Percentiles rank a stretch among this genome's conserved stretches.
Conservation (phyloP, 2,888 invertebrate species). For the Cremastinae sp. region DNA sequence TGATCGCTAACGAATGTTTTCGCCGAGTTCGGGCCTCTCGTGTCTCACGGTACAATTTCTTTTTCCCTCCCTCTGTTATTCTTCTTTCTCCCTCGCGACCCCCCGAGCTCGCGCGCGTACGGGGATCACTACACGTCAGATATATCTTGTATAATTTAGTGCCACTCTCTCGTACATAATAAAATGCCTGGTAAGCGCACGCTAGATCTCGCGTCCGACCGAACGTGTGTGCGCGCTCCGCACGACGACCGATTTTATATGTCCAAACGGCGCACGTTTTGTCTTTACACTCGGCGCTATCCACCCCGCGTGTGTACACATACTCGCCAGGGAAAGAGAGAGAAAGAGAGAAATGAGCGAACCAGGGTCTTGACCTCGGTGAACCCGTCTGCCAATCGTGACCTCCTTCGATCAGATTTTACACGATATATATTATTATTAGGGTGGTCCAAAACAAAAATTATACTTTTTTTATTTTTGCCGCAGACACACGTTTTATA, state of each 20-base stretch:
- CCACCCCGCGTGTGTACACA: background rate
- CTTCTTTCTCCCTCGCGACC: constrained; percentile 1
- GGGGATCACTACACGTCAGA: constrained; percentile 28
- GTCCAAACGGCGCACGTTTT: constrained; percentile 5
- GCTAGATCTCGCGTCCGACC: constrained; percentile 24
- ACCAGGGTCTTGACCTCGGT: constrained; percentile 26
- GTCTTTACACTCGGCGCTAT: background rate
- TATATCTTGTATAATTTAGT: constrained; percentile 53
- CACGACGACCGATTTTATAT: constrained; percentile 13
- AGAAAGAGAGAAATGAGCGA: background rate
- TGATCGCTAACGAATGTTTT: constrained; percentile 43
- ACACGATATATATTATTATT: background rate
- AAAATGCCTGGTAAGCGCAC: constrained; percentile 6
- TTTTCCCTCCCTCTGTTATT: constrained; percentile 4
- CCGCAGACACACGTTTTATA: no score
- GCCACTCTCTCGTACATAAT: constrained; percentile 14
- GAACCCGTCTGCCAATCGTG: background rate
- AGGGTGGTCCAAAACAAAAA: background rate
- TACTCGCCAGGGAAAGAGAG: background rate
- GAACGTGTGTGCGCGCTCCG: constrained; percentile 6
- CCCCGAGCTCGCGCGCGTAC: constrained; percentile 6
- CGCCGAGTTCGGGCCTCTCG: constrained; percentile 21
- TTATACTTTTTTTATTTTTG: no score
- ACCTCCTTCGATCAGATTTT: background rate
- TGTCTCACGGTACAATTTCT: constrained; percentile 21